A percentile compares a stretch with the other conserved stretches of the same genome.
Conservation (phyloP, 2,113 vertebrate genomes). For the Alexandromys fortis region DNA sequence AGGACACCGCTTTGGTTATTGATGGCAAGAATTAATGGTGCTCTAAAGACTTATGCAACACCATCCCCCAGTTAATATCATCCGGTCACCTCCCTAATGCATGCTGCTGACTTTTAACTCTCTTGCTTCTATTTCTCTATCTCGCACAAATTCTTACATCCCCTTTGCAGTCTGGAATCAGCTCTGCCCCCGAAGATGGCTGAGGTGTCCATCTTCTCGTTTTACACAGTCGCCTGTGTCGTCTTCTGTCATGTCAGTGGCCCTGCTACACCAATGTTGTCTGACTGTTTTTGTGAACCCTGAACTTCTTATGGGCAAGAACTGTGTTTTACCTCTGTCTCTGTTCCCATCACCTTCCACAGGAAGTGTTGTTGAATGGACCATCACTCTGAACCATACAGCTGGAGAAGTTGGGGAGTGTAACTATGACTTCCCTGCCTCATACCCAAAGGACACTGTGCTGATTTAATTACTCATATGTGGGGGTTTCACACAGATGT, state of each 20-base stretch:
- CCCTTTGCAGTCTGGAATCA: neutral
- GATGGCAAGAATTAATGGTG: neutral
- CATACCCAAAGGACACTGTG: conserved; percentile 58
- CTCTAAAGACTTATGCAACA: neutral
- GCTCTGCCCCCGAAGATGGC: neutral
- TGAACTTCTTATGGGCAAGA: conserved; percentile 16
- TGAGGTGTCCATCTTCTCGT: neutral
- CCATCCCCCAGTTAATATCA: neutral
- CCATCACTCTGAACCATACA: conserved; percentile 35
- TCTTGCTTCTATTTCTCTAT: conserved; percentile 14
- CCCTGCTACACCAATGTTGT: neutral
- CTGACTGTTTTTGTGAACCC: conserved; percentile 6
- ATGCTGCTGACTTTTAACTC: neutral
- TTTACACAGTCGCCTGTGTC: neutral
- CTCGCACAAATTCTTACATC: neutral
- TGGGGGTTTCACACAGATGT: conserved; percentile 73
- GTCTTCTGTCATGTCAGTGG: neutral
- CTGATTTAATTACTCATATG: conserved; percentile 75
- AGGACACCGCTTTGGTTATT: neutral
- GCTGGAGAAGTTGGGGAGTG: conserved; percentile 40
- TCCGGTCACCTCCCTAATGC: neutral
- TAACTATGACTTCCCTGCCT: conserved; percentile 51
- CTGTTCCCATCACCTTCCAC: neutral
- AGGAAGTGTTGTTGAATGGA: conserved; percentile 58
- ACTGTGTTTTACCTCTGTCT: neutral